Percentiles rank a stretch among this genome's conserved stretches.
Conservation (phyloP, 2,797 vertebrate species). For the Craterocephalus amniculus region DNA sequence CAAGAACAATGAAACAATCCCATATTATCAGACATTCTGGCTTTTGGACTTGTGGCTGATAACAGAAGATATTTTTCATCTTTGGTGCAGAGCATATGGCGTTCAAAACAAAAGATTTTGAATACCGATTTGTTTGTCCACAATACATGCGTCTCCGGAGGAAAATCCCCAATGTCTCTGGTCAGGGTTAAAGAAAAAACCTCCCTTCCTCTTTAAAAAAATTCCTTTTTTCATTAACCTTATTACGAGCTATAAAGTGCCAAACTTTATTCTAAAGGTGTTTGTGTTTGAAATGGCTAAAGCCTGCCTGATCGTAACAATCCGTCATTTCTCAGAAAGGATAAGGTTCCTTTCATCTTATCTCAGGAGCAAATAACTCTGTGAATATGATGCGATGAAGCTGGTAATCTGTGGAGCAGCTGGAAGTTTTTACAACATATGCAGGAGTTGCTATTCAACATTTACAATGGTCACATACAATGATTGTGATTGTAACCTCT, state of each 20-base stretch:
- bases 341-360: slow-evolving; percentile 15
- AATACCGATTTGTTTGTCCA: background rate
- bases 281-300: background rate
- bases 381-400: background rate
- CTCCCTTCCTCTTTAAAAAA: background rate
- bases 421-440: slow-evolving; percentile 3
- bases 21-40: background rate
- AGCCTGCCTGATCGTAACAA: background rate
- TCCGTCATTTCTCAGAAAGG: background rate
- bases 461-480: background rate
- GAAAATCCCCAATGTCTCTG: background rate
- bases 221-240: background rate
- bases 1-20: background rate
- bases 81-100: background rate
- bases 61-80: background rate
- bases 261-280: background rate
- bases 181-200: background rate
- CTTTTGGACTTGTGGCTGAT: background rate
- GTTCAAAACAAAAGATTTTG: background rate
- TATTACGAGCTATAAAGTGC: background rate
- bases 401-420: background rate
- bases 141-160: background rate
- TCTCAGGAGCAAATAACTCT: background rate
- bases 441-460: background rate
- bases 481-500: background rate